Conservation (phyloP, 1,140 invertebrate genomes). For the Hirudo medicinalis region DNA sequence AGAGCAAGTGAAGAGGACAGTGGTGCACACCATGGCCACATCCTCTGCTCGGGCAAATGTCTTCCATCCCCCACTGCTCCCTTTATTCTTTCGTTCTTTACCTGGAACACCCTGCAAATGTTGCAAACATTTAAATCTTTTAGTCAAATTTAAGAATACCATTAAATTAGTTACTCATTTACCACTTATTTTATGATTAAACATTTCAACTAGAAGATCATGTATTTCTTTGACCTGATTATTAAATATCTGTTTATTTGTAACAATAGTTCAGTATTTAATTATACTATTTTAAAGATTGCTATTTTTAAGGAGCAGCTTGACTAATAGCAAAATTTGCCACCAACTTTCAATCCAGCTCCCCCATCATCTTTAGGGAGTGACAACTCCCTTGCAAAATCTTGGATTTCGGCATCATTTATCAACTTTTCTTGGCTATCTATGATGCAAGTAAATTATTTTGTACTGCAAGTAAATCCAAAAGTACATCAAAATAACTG, state of each 20-base stretch:
- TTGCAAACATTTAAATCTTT: neutral
- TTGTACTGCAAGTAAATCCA: neutral
- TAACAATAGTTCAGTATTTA: no score
- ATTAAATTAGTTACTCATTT: no score
- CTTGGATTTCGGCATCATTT: constrained; percentile 35
- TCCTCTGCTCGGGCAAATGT: constrained; percentile 35
- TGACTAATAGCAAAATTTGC: neutral
- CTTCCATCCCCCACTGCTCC: neutral
- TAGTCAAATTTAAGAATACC: neutral
- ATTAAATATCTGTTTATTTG: no score
- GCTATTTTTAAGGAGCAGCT: neutral
- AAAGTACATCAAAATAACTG: neutral
- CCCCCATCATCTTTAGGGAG: constrained; percentile 30
- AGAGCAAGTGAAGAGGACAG: constrained; percentile 42
- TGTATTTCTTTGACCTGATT: no score
- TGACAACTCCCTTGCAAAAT: constrained; percentile 35
- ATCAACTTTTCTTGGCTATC: constrained; percentile 32
- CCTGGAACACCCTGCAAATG: neutral
- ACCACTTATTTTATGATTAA: no score
- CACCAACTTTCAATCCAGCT: constrained; percentile 28
- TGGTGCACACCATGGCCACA: constrained; percentile 36
- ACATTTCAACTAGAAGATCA: no score
- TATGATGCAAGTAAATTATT: constrained; percentile 18
- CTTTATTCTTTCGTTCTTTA: neutral
- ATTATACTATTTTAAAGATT: no score